Conservation (phyloP, 2,888 invertebrate species). For the Caenorhabditis zanzibari region DNA sequence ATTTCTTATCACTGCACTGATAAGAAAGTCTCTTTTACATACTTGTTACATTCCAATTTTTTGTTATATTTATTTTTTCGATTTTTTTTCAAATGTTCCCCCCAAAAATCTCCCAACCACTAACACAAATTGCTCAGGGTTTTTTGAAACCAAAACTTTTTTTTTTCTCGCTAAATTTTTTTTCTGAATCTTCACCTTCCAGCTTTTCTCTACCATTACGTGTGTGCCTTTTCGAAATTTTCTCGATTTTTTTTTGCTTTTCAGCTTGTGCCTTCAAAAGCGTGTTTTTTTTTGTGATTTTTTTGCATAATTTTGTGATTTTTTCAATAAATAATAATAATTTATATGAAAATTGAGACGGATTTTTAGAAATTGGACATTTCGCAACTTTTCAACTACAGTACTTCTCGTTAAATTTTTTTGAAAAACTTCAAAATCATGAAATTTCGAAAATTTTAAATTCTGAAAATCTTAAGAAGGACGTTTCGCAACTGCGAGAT, state of each 20-base stretch:
- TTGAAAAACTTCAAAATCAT: no score
- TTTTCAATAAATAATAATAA: no score
- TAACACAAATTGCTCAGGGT: conserved; percentile 57
- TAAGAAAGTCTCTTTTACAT: conserved; percentile 25
- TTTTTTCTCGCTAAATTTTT: conserved; percentile 2
- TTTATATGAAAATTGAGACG: no score
- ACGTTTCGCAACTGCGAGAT: no score
- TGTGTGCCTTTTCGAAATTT: conserved; percentile 18
- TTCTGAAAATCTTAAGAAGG: no score
- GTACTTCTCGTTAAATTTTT: no score
- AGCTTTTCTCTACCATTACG: conserved; percentile 28
- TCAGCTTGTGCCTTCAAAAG: no score
- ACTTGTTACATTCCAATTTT: conserved; percentile 50
- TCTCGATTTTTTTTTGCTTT: neutral
- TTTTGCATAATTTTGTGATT: no score
- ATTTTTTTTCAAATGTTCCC: neutral
- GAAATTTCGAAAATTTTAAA: no score
- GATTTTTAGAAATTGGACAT: no score
- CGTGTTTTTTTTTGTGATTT: no score
- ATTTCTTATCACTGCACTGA: conserved; percentile 55
- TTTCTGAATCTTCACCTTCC: neutral
- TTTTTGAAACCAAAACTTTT: conserved; percentile 48
- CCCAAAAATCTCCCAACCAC: conserved; percentile 18
- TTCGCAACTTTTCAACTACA: no score
- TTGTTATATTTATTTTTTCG: conserved; percentile 2